Percentiles rank a stretch among this genome's conserved stretches.
phyloP scores from a whole-genome alignment of 2,888 invertebrate species.

The Drosophila subquinaria region DNA sequence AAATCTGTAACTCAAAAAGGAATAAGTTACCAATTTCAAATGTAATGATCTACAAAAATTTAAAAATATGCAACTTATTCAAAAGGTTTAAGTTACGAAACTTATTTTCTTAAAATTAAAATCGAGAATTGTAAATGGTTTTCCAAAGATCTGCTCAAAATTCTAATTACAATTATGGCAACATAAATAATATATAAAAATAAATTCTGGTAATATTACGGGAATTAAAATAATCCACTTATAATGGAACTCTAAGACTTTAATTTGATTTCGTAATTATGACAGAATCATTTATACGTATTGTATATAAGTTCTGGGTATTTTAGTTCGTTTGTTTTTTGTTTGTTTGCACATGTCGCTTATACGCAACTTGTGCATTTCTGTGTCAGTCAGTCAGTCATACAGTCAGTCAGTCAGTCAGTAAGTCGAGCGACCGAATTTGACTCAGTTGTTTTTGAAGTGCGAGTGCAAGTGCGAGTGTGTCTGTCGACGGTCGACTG shows the following conservation, averaged over 20 bases:
- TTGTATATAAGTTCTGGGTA: not conserved
- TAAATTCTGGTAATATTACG: not conserved
- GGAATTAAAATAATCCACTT: not conserved
- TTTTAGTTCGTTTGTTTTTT: conserved; percentile 22
- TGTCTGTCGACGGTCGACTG: conserved; percentile 12
- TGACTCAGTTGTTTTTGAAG: conserved; percentile 46
- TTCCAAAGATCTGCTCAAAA: not conserved
- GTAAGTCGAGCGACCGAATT: conserved; percentile 28
- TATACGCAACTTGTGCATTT: conserved; percentile 48
- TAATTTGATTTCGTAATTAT: conserved; percentile 17
- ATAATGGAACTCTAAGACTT: conserved; percentile 1
- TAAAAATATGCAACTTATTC: no score
- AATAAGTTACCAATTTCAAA: not conserved
- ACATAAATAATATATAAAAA: not conserved
- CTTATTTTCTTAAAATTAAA: not conserved
- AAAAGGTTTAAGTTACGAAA: no score
- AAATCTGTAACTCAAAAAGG: no score
- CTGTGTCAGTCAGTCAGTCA: conserved; percentile 48
- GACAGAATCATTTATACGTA: conserved; percentile 5
- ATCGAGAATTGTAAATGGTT: no score
- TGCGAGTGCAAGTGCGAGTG: conserved; percentile 39
- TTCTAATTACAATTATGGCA: not conserved
- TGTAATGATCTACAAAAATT: no score
- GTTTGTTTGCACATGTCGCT: conserved; percentile 23
- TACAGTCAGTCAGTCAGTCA: no score